Conservation (phyloP, 2,888 invertebrate genomes). For the Agriotes lineatus region DNA sequence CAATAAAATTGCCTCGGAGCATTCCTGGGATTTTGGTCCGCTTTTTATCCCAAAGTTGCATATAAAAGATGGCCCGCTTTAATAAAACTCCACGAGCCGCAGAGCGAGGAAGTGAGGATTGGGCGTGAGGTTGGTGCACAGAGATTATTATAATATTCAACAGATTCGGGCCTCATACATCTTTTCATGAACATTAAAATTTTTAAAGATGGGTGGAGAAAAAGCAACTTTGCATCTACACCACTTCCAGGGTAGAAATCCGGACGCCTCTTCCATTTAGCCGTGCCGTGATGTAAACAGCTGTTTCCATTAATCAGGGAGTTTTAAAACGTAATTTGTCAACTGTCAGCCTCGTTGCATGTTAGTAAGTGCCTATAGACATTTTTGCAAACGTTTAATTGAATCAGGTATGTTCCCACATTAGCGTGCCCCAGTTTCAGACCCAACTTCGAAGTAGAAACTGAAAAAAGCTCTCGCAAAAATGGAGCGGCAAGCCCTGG, state of each 20-base stretch:
- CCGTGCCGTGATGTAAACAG: not conserved
- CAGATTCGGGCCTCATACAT: slow-evolving; percentile 3
- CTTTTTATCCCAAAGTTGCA: not conserved
- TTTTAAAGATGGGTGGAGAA: not conserved
- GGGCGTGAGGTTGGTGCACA: slow-evolving; percentile 1
- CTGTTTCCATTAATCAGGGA: slow-evolving; percentile 20
- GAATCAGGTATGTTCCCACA: slow-evolving; percentile 3
- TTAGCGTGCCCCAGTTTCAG: not conserved
- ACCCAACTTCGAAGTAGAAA: no score
- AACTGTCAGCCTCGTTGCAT: slow-evolving; percentile 13
- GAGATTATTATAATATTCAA: slow-evolving; percentile 7
- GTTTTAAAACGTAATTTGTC: slow-evolving; percentile 31
- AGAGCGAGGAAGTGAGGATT: slow-evolving; percentile 1
- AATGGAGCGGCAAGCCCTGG: not conserved
- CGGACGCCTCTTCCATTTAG: not conserved
- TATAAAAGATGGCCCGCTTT: slow-evolving; percentile 3
- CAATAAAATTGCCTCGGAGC: not conserved
- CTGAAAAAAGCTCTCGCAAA: no score
- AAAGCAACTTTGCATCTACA: no score
- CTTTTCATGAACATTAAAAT: slow-evolving; percentile 5
- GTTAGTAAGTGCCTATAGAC: slow-evolving; percentile 11
- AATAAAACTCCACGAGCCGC: not conserved
- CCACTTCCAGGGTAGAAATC: not conserved
- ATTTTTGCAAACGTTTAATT: slow-evolving; percentile 18
- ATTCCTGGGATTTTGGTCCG: not conserved